Evolutionary conservation across 2,113 vertebrate genomes (phyloP), one percentile per base, ranked within the genome.

Genomic region (Synchiropus splendidus): DNA sequence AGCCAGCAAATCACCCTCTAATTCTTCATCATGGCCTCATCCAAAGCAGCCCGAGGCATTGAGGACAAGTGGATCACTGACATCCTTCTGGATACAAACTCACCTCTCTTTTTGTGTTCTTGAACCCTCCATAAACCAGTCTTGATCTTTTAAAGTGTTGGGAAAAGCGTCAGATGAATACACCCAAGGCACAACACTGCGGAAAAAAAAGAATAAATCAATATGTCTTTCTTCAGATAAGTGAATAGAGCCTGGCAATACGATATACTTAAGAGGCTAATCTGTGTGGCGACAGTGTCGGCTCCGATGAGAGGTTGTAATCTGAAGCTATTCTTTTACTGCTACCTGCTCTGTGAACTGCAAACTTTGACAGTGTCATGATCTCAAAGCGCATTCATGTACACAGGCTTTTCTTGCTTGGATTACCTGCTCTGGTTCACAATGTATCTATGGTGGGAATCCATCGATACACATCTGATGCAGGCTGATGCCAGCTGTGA

Each of bases 281-380:
- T 81, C 70, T 77, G 54, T 54, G 73, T 55, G 67, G 70, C 73
- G 62, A 80, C 77, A 80, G 76, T 74, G 64, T 63, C 53, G 70
- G 62, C 55, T 68, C 70, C 74, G 64, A 70, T 45, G 40, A 74
- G 62, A 72, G 13, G 35, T 64, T 36, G 61, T 78, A 64, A 79
- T 79, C 79, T 72, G 4, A 68, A 56, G 59, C 56, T 61, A 5
- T 8, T 27, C 21, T 27, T 68, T 67, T 68, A 57, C 65, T 32
- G 54, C n/a, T n/a, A n/a, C n/a, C n/a, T 21, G 18, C 67, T 27
- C 21, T 65, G 55, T 73, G 72, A 67, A 69, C 65, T 67, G 64
- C 69, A 70, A 69, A 54, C 65, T 70, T 43, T 67, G 67, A 61
- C 58, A 75, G 58, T 31, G 21, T 75, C 72, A 75, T 75, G 64